Evolutionary conservation across 2,888 invertebrate species (phyloP).

Genomic region (Ypsolopha sequella): DNA sequence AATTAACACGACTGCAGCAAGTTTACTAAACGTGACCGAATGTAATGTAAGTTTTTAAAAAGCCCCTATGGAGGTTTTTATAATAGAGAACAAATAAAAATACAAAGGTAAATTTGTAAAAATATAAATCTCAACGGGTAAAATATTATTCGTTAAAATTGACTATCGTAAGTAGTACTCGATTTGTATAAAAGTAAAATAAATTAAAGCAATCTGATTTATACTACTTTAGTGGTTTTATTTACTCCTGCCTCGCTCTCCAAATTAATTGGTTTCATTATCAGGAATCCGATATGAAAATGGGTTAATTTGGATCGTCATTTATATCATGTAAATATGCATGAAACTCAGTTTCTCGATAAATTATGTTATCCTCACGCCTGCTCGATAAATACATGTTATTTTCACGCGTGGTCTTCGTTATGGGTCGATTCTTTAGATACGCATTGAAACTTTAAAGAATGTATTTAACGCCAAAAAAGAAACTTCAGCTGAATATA

Average conservation of each 20-base stretch:
- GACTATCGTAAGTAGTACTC: slow-evolving; percentile 69
- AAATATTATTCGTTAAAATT: slow-evolving; percentile 66
- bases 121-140: slow-evolving; percentile 55
- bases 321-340: neutral
- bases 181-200: slow-evolving; percentile 70
- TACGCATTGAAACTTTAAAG: too few relatives aligned
- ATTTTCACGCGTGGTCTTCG: neutral
- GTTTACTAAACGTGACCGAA: slow-evolving; percentile 43
- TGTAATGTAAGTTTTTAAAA: slow-evolving; percentile 66
- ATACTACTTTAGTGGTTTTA: slow-evolving; percentile 53
- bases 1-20: slow-evolving; percentile 54
- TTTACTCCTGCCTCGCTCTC: slow-evolving; percentile 15
- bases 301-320: neutral
- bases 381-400: neutral
- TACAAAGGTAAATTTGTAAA: slow-evolving; percentile 69
- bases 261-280: neutral
- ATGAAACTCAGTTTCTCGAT: neutral
- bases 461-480: too few relatives aligned
- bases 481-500: too few relatives aligned
- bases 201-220: slow-evolving; percentile 72
- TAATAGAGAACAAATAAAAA: slow-evolving; percentile 48
- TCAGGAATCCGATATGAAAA: neutral
- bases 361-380: neutral
- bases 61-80: slow-evolving; percentile 69
- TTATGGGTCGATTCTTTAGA: neutral